Evolutionary conservation across 2,888 invertebrate genomes (phyloP).

Genomic region (Amiota minor): DNA sequence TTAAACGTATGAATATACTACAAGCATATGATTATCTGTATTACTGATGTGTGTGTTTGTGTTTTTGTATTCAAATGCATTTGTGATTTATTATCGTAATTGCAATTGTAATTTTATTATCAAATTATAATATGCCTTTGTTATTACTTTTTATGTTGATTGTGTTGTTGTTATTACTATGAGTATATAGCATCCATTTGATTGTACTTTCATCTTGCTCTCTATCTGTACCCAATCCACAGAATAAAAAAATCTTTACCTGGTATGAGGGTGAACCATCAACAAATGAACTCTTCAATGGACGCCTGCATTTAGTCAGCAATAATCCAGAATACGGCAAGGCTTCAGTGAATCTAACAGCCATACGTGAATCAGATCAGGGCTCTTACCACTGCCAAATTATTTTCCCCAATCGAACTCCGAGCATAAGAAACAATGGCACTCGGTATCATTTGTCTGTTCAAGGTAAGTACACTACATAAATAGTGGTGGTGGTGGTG

Average conservation of each 20-base stretch:
- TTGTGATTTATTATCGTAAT: conserved; percentile 49
- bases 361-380: conserved; percentile 89
- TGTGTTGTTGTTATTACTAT: background rate
- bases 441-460: conserved; percentile 92
- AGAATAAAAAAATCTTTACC: conserved; percentile 87
- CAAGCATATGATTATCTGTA: background rate
- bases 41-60: conserved; percentile 4
- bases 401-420: conserved; percentile 89
- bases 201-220: background rate
- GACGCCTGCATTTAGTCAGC: conserved; percentile 81
- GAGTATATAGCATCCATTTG: background rate
- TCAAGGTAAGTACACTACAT: conserved; percentile 78
- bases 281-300: conserved; percentile 81
- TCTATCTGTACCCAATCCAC: conserved; percentile 40
- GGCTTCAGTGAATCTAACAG: conserved; percentile 86
- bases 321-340: conserved; percentile 75
- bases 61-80: conserved; percentile 26
- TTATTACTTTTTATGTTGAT: background rate
- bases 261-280: conserved; percentile 84
- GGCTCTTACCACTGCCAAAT: conserved; percentile 95
- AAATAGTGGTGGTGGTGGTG: too few relatives aligned
- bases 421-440: conserved; percentile 89
- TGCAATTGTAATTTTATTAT: conserved; percentile 52
- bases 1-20: too few relatives aligned
- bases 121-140: conserved; percentile 43